Evolutionary conservation across 2,113 vertebrate genomes (phyloP).

Genomic region (Cryptoleucopteryx plumbea): DNA sequence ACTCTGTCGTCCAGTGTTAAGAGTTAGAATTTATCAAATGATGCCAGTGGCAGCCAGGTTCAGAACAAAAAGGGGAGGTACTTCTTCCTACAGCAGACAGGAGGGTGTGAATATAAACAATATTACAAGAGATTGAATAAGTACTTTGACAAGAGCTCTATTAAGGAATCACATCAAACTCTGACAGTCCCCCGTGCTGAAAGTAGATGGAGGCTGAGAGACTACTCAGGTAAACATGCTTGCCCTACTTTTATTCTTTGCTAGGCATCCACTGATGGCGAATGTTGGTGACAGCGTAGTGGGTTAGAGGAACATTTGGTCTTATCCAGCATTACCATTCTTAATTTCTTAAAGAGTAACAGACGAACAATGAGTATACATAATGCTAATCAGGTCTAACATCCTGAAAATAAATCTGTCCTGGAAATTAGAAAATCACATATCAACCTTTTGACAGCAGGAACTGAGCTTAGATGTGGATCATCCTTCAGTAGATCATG

Average conservation of each 20-base stretch:
- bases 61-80: not conserved
- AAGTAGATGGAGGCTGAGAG: not conserved
- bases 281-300: not conserved
- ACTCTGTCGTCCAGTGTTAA: not conserved
- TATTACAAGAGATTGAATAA: not conserved
- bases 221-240: not conserved
- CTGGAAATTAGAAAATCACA: not conserved
- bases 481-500: constrained; percentile 96
- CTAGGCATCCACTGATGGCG: not conserved
- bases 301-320: not conserved
- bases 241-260: not conserved
- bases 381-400: not conserved
- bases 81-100: not conserved
- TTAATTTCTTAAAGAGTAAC: not conserved
- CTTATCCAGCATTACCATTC: not conserved
- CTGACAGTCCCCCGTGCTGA: not conserved
- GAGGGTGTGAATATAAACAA: not conserved
- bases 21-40: not conserved
- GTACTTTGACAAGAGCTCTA: not conserved
- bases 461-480: constrained; percentile 90
- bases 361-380: not conserved
- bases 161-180: not conserved
- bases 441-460: constrained; percentile 85
- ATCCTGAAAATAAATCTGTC: not conserved
- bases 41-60: not conserved